Evolutionary conservation across 2,113 vertebrate species (phyloP).

Genomic region (Dinomys branickii): DNA sequence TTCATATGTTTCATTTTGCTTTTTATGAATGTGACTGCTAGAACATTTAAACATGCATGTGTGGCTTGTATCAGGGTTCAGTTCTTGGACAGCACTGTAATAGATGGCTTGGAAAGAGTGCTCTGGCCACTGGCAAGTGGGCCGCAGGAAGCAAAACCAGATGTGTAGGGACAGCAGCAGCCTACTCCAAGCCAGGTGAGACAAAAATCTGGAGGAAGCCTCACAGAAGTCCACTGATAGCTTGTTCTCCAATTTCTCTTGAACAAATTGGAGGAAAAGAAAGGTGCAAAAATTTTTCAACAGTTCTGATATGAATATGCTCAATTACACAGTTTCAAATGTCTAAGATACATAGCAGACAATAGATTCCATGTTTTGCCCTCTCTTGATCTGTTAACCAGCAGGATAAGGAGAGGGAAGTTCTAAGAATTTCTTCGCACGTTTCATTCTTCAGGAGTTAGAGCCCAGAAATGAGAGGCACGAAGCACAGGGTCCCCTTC

Average conservation of each 20-base stretch:
- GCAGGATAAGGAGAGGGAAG: neutral
- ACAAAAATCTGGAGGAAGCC: neutral
- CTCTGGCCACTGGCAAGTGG: neutral
- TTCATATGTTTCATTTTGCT: conserved; percentile 4
- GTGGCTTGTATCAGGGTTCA: neutral
- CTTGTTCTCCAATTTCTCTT: neutral
- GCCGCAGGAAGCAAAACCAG: neutral
- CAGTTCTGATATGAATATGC: neutral
- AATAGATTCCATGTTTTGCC: neutral
- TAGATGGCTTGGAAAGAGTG: neutral
- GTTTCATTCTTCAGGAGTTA: neutral
- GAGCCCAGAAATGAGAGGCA: neutral
- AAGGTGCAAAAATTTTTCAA: neutral
- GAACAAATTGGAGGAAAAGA: neutral
- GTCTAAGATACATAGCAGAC: neutral
- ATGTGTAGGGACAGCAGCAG: neutral
- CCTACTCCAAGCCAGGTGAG: neutral
- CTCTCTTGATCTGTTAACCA: neutral
- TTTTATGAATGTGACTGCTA: conserved; percentile 36
- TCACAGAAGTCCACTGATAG: neutral
- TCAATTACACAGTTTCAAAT: neutral
- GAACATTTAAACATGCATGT: conserved; percentile 16
- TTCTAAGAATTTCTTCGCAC: neutral
- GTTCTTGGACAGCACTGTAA: neutral
- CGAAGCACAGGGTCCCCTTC: neutral